Percentiles rank a stretch among this genome's conserved stretches.
Evolutionary conservation across 1,140 invertebrate genomes (phyloP).

Genomic region (Cepaea nemoralis): DNA sequence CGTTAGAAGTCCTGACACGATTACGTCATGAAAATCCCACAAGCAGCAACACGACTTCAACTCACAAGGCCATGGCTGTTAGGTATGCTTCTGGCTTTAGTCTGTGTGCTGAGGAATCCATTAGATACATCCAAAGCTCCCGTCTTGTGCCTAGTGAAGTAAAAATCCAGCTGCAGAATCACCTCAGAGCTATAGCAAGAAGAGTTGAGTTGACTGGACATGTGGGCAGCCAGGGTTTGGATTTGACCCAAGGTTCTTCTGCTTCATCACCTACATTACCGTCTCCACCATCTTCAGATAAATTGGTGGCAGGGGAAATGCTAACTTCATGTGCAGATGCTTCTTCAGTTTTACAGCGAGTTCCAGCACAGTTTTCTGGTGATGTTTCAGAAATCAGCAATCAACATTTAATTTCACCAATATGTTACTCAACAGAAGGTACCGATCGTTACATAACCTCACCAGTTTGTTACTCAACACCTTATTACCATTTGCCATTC

Average conservation of each 20-base stretch:
- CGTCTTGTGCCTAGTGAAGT: conserved; percentile 35
- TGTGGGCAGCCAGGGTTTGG: neutral
- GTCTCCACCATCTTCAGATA: neutral
- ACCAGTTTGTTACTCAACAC: conserved; percentile 24
- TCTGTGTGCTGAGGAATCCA: conserved; percentile 37
- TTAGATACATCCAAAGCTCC: conserved; percentile 39
- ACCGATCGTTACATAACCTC: conserved; percentile 22
- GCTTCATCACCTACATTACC: neutral
- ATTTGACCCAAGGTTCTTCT: neutral
- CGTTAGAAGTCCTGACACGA: conserved; percentile 36
- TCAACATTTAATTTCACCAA: too few relatives aligned
- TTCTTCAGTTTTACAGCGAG: neutral
- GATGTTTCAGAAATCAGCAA: neutral
- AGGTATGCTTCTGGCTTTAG: conserved; percentile 40
- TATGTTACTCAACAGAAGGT: too few relatives aligned
- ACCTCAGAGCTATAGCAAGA: conserved; percentile 26
- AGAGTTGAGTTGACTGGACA: conserved; percentile 23
- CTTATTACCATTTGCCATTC: neutral
- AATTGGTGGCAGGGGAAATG: neutral
- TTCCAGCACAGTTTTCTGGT: neutral
- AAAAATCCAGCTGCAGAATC: conserved; percentile 35
- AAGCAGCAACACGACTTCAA: neutral
- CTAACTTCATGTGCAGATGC: neutral
- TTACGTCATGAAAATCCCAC: conserved; percentile 3
- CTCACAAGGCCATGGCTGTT: conserved; percentile 34